These are phyloP conservation scores for Cynopterus brachyotis DNA, from an alignment of 2,113 vertebrate genomes.

Conservation along the genomic window DNA sequence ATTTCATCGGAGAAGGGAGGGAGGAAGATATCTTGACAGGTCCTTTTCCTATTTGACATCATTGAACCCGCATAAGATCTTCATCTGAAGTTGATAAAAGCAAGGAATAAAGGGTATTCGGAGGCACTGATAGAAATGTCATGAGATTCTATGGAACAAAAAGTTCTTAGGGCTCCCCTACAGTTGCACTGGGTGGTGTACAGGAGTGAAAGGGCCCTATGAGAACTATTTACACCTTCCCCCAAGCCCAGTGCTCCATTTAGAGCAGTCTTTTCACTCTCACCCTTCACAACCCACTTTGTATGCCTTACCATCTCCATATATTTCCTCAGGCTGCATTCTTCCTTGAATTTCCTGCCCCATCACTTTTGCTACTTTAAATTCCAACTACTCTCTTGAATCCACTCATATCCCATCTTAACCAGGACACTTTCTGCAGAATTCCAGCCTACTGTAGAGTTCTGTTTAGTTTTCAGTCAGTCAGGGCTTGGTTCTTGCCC, in stretches of 20 bases:
- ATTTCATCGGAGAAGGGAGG: neutral
- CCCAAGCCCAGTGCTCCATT: neutral
- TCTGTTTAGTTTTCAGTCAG: neutral
- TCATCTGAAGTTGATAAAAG: neutral
- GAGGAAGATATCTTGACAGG: neutral
- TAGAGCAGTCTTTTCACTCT: neutral
- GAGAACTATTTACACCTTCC: neutral
- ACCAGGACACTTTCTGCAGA: neutral
- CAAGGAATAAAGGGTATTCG: neutral
- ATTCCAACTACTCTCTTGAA: neutral
- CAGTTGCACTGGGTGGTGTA: neutral
- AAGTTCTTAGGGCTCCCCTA: neutral
- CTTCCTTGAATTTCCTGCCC: neutral
- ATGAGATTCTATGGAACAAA: rapidly evolving
- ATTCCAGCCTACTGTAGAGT: neutral
- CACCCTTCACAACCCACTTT: neutral
- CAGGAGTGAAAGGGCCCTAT: neutral
- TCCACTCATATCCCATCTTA: neutral
- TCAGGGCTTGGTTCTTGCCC: neutral
- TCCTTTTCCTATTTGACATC: neutral
- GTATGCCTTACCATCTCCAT: neutral
- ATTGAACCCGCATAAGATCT: neutral
- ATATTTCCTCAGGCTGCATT: neutral
- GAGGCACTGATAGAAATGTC: neutral
- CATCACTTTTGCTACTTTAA: neutral